Conservation (phyloP, 2,888 invertebrate species). For the Eugnorisma glareosa region DNA sequence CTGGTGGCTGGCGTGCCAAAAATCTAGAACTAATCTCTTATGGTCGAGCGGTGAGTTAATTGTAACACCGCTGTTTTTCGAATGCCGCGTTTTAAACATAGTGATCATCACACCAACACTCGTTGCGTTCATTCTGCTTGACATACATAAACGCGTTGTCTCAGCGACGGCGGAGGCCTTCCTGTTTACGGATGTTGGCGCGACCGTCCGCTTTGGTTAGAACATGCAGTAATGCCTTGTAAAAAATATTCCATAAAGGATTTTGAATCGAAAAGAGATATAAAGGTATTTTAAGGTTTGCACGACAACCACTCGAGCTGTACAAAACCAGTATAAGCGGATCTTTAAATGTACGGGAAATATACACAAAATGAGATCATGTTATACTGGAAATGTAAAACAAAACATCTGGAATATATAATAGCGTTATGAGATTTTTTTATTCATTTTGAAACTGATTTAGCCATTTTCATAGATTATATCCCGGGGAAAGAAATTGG, state of each 20-base stretch:
- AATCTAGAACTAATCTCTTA: conserved; percentile 59
- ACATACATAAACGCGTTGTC: background rate
- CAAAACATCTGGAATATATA: background rate
- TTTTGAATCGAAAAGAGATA: background rate
- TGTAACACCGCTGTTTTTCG: conserved; percentile 26
- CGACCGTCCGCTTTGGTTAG: background rate
- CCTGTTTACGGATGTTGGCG: background rate
- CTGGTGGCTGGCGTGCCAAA: conserved; percentile 47
- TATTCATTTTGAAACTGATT: background rate
- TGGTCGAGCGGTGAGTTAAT: conserved; percentile 19
- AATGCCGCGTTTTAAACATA: background rate
- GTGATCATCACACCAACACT: background rate
- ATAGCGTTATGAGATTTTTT: background rate
- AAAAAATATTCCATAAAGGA: background rate
- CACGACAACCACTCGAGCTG: background rate
- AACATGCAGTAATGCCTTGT: background rate
- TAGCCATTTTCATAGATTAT: background rate
- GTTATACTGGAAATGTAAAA: too few relatives aligned
- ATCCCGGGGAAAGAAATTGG: background rate
- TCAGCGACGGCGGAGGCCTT: background rate
- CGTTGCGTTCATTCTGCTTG: background rate
- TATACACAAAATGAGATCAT: too few relatives aligned
- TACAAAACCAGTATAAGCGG: background rate
- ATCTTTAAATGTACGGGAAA: background rate
- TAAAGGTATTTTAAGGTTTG: background rate